Evolutionary conservation across 2,888 invertebrate species (phyloP), one percentile per base, ranked within the genome.

Genomic region (Boloria selene): DNA sequence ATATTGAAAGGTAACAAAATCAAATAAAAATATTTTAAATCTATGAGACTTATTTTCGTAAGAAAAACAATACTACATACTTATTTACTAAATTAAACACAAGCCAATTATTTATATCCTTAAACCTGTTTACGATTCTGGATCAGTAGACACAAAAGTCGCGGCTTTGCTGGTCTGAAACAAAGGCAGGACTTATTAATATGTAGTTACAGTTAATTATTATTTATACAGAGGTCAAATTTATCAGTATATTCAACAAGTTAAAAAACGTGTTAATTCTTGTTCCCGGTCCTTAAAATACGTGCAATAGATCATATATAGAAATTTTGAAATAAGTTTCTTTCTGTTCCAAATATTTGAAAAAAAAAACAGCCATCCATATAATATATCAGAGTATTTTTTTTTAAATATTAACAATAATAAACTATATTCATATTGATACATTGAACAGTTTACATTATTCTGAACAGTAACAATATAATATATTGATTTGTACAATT

Each of bases 151-250:
- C 0, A 83, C 75, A 71, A 83, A 88, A 50, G 87, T 82, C 31
- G 85, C 80, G 14, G 80, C 83, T 81, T 89, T 90, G 75, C 87
- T 89, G 7, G 86, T 88, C 90, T 90, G 87, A 72, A 88, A 89
- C 69, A 74, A 78, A 64, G 51, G 56, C 17, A 17, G 7, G 4
- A 38, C 7, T 60, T 16, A 50, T 42, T 47, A 58, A 7, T 18
- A n/a, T n/a, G n/a, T n/a, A 50, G 16, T 52, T n/a, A 52, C n/a
- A 4, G 3, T 26, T 50, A n/a, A n/a, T n/a, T n/a, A n/a, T n/a
- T n/a, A 22, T 22, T 22, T 22, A 22, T 22, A 22, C 22, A 22
- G 22, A 22, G 1, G 22, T 22, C 22, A 2, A 22, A 2, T 22
- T 1, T 22, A 22, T 50, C 10, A 1, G 50, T 18, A 2, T 13